phyloP scores from a whole-genome alignment of 1,140 invertebrate species.

The Ostrea denselamellosa region DNA sequence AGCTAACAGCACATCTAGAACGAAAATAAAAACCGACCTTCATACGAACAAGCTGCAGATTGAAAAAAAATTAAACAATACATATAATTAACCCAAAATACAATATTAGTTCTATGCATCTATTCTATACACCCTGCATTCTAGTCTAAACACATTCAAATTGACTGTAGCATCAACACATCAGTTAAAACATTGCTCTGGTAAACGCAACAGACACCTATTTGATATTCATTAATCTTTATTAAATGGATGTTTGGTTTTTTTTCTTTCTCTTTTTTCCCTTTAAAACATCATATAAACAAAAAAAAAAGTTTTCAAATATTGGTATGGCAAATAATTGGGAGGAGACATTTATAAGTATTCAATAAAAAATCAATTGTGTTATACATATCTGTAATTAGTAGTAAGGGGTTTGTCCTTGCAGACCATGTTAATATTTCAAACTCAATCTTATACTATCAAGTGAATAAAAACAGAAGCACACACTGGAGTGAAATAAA shows the following conservation, averaged over 20 bases:
- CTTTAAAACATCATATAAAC: background rate
- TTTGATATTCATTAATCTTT: background rate
- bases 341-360: background rate
- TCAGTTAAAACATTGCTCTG: too few relatives aligned
- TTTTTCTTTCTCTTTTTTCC: background rate
- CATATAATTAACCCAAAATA: conserved; percentile 15
- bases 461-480: too few relatives aligned
- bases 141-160: background rate
- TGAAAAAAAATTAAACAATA: conserved; percentile 16
- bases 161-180: background rate
- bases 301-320: background rate
- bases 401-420: background rate
- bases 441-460: too few relatives aligned
- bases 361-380: background rate
- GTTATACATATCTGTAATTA: background rate
- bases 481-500: too few relatives aligned
- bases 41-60: conserved; percentile 42
- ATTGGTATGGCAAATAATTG: background rate
- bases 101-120: background rate
- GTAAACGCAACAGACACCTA: background rate
- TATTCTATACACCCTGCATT: background rate
- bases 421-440: too few relatives aligned
- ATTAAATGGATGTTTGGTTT: background rate
- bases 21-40: conserved; percentile 37
- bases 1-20: conserved; percentile 18